Evolutionary conservation across 1,140 invertebrate species (phyloP), one percentile per base, ranked within the genome.

Genomic region (Hestina assimilis): DNA sequence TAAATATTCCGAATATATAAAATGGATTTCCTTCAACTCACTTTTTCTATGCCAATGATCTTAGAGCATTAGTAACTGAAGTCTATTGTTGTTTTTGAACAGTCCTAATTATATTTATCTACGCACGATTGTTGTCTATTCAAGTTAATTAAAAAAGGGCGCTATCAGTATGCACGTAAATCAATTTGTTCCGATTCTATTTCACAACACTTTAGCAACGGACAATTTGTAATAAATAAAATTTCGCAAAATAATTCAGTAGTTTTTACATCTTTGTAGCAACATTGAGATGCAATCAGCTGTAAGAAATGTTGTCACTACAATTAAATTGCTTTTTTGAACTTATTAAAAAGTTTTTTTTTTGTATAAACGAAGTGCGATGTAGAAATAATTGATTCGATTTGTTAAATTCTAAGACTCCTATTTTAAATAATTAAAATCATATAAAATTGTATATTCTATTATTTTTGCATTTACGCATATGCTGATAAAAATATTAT

Each of bases 231-330:
- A 51, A 51, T 51, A 40, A 41, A 29, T 41, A 42, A 5, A 17
- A 43, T 53, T 42, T 53, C 51, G 51, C 28, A 53, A 53, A 53
- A 53, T 33, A 23, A 19, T 45, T 29, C 29, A 53, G 23, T 4
- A 29, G 14, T 53, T 53, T 53, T 52, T 38, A 3, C 26, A 53
- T 43, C 51, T 53, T 42, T 42, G 33, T 11, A 35, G 31, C 31
- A 43, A 42, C 19, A 42, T n/a, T 23, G 11, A 29, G n/a, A 38
- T 29, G 51, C 40, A 43, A 53, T 53, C 41, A 26, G 8, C 28
- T 40, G 20, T 24, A 38, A 51, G 35, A 51, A 38, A 41, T 28
- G 8, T 14, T 17, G 33, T 51, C 40, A 21, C 24, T 40, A 31
- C 11, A 15, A 24, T 43, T 23, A 43, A 43, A 43, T 43, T 43